Conservation (phyloP, 2,113 vertebrate genomes). For the Speoplatyrhinus poulsoni region DNA sequence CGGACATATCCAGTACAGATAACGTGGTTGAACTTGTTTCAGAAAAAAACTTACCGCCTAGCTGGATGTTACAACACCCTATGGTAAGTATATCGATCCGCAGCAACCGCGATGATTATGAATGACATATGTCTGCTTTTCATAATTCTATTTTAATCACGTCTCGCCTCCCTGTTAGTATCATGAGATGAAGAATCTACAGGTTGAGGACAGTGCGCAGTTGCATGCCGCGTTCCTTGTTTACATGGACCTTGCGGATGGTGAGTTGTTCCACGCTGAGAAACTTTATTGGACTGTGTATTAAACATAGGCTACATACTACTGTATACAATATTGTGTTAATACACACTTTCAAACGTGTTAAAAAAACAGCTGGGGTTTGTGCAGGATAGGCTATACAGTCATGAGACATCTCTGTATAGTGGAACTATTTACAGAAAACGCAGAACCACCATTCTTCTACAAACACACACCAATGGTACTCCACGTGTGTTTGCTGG, state of each 20-base stretch:
- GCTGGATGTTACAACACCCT: slow-evolving; percentile 74
- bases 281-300: not conserved
- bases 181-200: slow-evolving; percentile 84
- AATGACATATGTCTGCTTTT: not conserved
- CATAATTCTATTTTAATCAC: not conserved
- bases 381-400: too few species aligned
- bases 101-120: not conserved
- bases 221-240: slow-evolving; percentile 89
- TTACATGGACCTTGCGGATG: slow-evolving; percentile 91
- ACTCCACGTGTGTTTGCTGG: too few species aligned
- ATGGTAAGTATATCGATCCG: slow-evolving; percentile 51
- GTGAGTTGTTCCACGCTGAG: slow-evolving; percentile 62
- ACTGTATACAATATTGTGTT: too few species aligned
- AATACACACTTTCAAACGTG: too few species aligned
- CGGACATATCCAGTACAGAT: not conserved
- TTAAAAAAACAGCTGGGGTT: too few species aligned
- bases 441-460: too few species aligned
- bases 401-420: too few species aligned
- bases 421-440: too few species aligned
- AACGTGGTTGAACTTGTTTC: not conserved
- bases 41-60: slow-evolving; percentile 19
- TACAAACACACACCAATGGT: too few species aligned
- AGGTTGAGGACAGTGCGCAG: slow-evolving; percentile 81
- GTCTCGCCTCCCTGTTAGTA: slow-evolving; percentile 71
- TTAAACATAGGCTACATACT: too few species aligned